Conservation (phyloP, 2,888 invertebrate species). For the Hypomecis atomaria region DNA sequence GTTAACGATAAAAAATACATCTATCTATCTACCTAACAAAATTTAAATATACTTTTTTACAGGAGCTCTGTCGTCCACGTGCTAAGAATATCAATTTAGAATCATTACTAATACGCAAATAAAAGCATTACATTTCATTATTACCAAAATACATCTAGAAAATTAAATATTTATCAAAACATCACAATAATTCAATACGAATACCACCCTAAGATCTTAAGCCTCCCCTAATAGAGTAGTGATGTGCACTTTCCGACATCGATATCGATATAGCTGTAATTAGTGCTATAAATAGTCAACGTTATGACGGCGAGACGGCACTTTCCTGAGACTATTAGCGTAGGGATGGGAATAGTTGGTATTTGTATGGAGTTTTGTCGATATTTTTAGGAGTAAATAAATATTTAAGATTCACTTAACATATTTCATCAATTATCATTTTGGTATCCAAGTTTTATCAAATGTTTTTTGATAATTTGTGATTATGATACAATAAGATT, state of each 20-base stretch:
- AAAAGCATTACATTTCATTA: conserved; percentile 4
- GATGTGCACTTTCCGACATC: conserved; percentile 45
- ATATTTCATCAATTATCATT: too few species aligned
- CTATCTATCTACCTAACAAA: too few species aligned
- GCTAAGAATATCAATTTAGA: too few species aligned
- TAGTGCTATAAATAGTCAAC: conserved; percentile 75
- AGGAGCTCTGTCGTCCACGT: too few species aligned
- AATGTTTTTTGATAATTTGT: too few species aligned
- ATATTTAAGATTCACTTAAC: background rate
- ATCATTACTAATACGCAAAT: background rate
- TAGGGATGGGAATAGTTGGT: conserved; percentile 53
- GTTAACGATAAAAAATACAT: too few species aligned
- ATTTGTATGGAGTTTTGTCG: conserved; percentile 1
- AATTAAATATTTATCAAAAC: conserved; percentile 31
- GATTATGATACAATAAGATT: too few species aligned
- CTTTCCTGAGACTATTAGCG: conserved; percentile 65
- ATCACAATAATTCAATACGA: conserved; percentile 22
- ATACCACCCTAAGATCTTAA: conserved; percentile 27
- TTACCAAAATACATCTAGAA: conserved; percentile 15
- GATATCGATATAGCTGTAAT: conserved; percentile 67
- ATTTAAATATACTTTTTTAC: too few species aligned
- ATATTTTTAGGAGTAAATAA: background rate
- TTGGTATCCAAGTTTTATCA: too few species aligned
- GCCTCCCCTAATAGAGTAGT: conserved; percentile 48
- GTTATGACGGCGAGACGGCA: conserved; percentile 79